A percentile compares a stretch with the other conserved stretches of the same genome.
Evolutionary conservation across 2,888 invertebrate species (phyloP).

Genomic region (Nymphalis polychloros): DNA sequence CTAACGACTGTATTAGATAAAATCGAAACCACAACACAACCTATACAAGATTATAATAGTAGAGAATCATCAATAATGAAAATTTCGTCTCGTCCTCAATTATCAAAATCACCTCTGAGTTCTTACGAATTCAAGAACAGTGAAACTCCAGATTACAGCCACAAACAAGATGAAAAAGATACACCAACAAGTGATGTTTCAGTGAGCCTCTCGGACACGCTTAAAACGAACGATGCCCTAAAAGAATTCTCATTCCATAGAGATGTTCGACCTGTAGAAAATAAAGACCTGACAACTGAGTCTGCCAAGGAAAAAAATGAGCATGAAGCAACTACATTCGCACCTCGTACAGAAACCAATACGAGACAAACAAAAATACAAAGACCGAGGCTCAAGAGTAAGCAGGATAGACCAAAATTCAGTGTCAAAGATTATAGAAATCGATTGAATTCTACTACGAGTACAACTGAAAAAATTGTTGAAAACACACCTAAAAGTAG

Average conservation of each 20-base stretch:
- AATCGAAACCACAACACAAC: slow-evolving; percentile 65
- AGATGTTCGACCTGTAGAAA: slow-evolving; percentile 71
- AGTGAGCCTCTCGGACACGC: slow-evolving; percentile 61
- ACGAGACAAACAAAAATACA: slow-evolving; percentile 56
- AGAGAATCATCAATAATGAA: slow-evolving; percentile 79
- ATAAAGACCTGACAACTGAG: slow-evolving; percentile 65
- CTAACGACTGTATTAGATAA: slow-evolving; percentile 57
- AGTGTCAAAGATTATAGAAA: slow-evolving; percentile 89
- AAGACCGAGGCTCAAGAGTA: slow-evolving; percentile 73
- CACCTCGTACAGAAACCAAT: slow-evolving; percentile 57
- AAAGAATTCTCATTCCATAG: slow-evolving; percentile 73
- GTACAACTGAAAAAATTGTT: slow-evolving; percentile 64
- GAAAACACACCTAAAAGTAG: slow-evolving; percentile 67
- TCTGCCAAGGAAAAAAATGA: slow-evolving; percentile 47
- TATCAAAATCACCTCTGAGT: slow-evolving; percentile 49
- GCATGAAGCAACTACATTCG: slow-evolving; percentile 56
- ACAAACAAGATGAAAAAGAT: slow-evolving; percentile 79
- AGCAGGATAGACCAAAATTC: slow-evolving; percentile 86
- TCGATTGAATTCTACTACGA: slow-evolving; percentile 82
- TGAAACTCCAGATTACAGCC: slow-evolving; percentile 70
- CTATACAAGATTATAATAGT: slow-evolving; percentile 50
- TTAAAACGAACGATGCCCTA: slow-evolving; percentile 56
- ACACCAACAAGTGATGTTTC: slow-evolving; percentile 78
- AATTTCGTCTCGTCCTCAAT: slow-evolving; percentile 68
- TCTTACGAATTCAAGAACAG: slow-evolving; percentile 57